Evolutionary conservation across 2,797 vertebrate genomes (phyloP).

Genomic region (Sebastes cheni): DNA sequence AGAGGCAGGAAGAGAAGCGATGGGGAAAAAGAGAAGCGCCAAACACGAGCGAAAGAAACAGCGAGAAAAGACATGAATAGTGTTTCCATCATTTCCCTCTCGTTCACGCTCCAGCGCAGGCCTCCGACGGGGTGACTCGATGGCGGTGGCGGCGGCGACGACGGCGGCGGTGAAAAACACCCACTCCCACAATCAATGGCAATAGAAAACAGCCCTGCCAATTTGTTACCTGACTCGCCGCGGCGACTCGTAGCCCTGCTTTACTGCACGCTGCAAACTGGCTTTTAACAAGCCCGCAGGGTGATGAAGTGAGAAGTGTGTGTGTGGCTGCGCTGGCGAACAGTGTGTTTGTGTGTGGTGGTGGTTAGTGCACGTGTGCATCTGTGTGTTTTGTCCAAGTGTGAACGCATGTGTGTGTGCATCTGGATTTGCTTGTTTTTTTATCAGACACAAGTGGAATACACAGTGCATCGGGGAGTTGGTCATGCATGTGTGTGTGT

Average conservation of each 20-base stretch:
- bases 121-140: constrained; percentile 39
- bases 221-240: constrained; percentile 72
- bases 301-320: constrained; percentile 76
- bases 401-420: neutral
- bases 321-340: constrained; percentile 16
- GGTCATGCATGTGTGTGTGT: neutral
- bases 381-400: neutral
- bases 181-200: constrained; percentile 51
- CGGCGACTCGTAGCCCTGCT: constrained; percentile 44
- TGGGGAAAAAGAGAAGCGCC: neutral
- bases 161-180: constrained; percentile 41
- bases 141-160: neutral
- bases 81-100: constrained; percentile 49
- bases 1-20: neutral
- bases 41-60: neutral
- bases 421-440: constrained; percentile 29
- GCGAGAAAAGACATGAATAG: constrained; percentile 22
- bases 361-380: constrained; percentile 12
- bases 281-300: constrained; percentile 69
- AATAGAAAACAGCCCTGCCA: constrained; percentile 59
- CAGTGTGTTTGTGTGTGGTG: constrained; percentile 1
- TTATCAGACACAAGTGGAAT: constrained; percentile 36
- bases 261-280: constrained; percentile 65
- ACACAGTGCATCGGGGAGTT: neutral
- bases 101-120: constrained; percentile 48